Evolutionary conservation across 2,113 vertebrate species (phyloP).

Genomic region (Tragelaphus strepsiceros): DNA sequence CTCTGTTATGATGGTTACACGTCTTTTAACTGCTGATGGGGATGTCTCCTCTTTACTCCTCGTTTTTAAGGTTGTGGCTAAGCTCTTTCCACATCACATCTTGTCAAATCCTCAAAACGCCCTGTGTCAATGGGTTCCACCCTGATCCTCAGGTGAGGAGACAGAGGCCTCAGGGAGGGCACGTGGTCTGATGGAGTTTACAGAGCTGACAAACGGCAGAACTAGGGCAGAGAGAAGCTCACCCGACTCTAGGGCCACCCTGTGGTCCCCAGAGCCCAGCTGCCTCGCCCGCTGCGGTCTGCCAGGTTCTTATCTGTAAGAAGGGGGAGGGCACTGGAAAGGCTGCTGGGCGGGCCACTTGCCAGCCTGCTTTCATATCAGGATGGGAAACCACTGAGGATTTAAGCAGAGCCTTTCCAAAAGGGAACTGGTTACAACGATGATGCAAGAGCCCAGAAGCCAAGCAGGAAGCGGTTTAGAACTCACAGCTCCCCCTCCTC

Average conservation of each 20-base stretch:
- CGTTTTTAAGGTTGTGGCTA: not conserved
- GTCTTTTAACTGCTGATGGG: not conserved
- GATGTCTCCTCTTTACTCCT: not conserved
- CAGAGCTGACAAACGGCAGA: not conserved
- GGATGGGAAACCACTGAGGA: not conserved
- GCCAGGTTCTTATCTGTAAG: not conserved
- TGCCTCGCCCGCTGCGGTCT: not conserved
- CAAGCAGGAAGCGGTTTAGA: not conserved
- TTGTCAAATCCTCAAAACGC: not conserved
- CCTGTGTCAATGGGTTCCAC: not conserved
- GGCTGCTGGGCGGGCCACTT: not conserved
- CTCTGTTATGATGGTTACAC: fast-evolving
- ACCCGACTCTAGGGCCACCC: not conserved
- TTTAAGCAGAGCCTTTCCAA: not conserved
- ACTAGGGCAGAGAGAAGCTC: not conserved
- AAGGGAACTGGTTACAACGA: not conserved
- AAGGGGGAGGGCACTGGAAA: not conserved
- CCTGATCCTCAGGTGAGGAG: not conserved
- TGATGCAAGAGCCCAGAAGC: not conserved
- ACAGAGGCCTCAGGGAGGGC: not conserved
- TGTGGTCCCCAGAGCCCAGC: not conserved
- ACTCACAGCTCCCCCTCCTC: not conserved
- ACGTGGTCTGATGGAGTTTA: not conserved
- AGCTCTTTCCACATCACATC: not conserved
- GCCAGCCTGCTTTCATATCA: not conserved